phyloP scores from a whole-genome alignment of 2,888 invertebrate species.

The Nowickia ferox region DNA sequence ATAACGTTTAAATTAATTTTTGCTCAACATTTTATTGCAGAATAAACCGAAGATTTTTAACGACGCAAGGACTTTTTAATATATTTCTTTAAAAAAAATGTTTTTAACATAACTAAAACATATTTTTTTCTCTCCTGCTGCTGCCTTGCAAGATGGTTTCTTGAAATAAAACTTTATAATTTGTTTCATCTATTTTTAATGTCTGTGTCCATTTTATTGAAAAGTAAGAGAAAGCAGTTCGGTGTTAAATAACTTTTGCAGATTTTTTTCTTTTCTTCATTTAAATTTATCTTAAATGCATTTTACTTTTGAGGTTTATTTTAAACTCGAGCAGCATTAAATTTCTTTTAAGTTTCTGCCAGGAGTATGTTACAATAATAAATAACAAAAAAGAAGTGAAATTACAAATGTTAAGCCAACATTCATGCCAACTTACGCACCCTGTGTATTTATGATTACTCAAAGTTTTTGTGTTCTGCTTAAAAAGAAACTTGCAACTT shows the following conservation, averaged over 20 bases:
- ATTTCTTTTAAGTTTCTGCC: slow-evolving; percentile 37
- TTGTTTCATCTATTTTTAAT: slow-evolving; percentile 16
- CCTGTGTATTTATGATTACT: slow-evolving; percentile 1
- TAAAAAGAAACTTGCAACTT: slow-evolving; percentile 31
- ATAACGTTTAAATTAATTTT: no score
- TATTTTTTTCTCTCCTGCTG: neutral
- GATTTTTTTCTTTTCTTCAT: slow-evolving; percentile 8
- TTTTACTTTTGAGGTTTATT: slow-evolving; percentile 35
- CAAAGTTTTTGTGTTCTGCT: slow-evolving; percentile 25
- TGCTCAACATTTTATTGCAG: no score
- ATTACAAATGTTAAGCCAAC: slow-evolving; percentile 41
- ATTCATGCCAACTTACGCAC: neutral
- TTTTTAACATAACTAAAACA: neutral
- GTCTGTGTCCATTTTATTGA: slow-evolving; percentile 40
- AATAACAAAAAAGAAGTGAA: slow-evolving; percentile 9
- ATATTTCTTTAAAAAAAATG: no score
- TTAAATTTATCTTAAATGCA: slow-evolving; percentile 23
- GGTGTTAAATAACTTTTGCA: slow-evolving; percentile 8
- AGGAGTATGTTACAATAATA: slow-evolving; percentile 8
- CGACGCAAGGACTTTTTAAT: no score
- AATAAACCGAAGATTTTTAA: no score
- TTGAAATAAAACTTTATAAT: neutral
- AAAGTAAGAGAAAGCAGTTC: slow-evolving; percentile 27
- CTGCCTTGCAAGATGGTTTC: neutral
- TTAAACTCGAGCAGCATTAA: slow-evolving; percentile 46